Evolutionary conservation across 2,888 invertebrate genomes (phyloP), one percentile per base, ranked within the genome.

Genomic region (Ischnus inquisitorius): DNA sequence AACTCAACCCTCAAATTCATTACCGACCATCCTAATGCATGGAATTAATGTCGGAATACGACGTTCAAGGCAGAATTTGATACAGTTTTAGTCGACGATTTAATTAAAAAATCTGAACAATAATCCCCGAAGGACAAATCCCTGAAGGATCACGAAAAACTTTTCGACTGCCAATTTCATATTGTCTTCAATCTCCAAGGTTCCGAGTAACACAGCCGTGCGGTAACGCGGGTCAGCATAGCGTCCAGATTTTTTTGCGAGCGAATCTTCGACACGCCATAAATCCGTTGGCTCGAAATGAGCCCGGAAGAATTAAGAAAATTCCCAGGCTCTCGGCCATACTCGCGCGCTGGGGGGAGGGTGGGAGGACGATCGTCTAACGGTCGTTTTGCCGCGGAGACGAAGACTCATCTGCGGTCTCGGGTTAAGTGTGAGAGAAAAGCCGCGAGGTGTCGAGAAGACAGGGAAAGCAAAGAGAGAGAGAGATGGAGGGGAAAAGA

Each of bases 361-460:
- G 71, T 68, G 46, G 46, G 60, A 65, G 72, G 46, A 3, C 74
- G 74, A 72, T 46, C 74, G n/a, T 34, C 64, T 75, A 75, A 75
- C 74, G 74, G 74, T 75, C 74, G 74, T 48, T 57, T 57, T 28
- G 34, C 48, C n/a, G 43, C 41, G 51, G 43, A 54, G 74, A 68
- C 74, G 60, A 64, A 75, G 74, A 81, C 5, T 25, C 57, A 4
- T 78, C 62, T 81, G 83, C 83, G 80, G 78, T 81, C 67, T 77
- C 81, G 77, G 81, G 82, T 84, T 68, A 84, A 80, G 84, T 84
- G 80, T 81, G 84, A 84, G 84, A 84, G 84, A 75, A 84, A 84
- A 84, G 84, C 84, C 84, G 84, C 74, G 84, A 84, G 84, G 84
- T 84, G 80, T 84, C 80, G 84, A 78, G 74, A 69, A 84, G 80